A percentile compares a stretch with the other conserved stretches of the same genome.
These are phyloP conservation scores for Halisarca cf. caerulea DNA, from an alignment of 37 sponge, comb jelly and placozoan genomes.

Conservation along the genomic window DNA sequence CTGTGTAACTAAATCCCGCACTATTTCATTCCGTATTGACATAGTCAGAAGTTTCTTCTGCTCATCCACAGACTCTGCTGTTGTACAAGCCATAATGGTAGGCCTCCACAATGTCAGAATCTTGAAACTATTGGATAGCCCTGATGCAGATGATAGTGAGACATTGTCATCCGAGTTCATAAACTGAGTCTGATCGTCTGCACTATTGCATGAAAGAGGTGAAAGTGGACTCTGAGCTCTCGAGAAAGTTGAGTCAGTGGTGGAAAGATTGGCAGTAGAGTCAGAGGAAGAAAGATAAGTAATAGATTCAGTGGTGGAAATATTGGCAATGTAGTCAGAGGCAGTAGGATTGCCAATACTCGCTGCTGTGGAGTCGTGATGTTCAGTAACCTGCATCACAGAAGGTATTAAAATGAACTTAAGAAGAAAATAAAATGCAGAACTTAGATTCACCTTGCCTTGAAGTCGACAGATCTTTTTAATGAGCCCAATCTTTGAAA, in stretches of 20 bases:
- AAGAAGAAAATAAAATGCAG: background rate
- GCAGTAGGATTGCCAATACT: no score
- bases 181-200: background rate
- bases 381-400: no score
- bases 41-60: background rate
- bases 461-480: slow-evolving; percentile 8
- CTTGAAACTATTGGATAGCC: background rate
- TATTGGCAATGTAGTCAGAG: no score
- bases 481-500: background rate
- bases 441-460: background rate
- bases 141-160: slow-evolving; percentile 26
- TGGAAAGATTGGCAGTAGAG: no score
- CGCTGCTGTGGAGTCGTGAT: no score
- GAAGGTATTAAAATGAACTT: background rate
- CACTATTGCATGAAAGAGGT: background rate
- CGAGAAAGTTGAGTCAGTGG: no score
- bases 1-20: slow-evolving; percentile 5
- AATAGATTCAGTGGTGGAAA: no score
- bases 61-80: background rate
- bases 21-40: slow-evolving; percentile 5
- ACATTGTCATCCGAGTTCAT: slow-evolving; percentile 26
- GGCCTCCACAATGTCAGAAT: slow-evolving; percentile 29
- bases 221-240: no score
- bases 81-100: slow-evolving; percentile 4
- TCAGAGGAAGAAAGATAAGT: no score